Base-by-base conservation (phyloP, 2,113 vertebrate genomes). In the Struthio camelus region DNA sequence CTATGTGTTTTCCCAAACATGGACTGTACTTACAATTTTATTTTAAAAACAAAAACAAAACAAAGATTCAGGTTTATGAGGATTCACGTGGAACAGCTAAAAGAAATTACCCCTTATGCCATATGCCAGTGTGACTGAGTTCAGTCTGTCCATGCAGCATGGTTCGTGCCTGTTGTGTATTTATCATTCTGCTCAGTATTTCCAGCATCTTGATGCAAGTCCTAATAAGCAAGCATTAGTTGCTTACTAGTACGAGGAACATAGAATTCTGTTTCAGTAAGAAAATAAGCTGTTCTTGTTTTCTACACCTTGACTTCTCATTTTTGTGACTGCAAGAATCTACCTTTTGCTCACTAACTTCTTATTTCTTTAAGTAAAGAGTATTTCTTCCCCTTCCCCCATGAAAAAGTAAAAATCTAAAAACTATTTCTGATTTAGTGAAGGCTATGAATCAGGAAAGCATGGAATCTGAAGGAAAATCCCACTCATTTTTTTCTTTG, bases 101-200 rank as follows among this genome's bases (percentile, higher is more conserved):
- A 84, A 92, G 36, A 94, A 76, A 82, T 86, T 48, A 30, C 44
- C 89, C 38, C 34, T 85, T 38, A 48, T 64, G 76, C 48, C n/a
- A 15, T 70, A 2, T 85, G 72, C 78, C 54, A 36, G 0, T 72
- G 65, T 75, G 76, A 70, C 83, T 90, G 80, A 84, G 42, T 54
- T 82, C 48, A 67, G 24, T 92, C 81, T 94, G 73, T 78, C 48
- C 16, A 10, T 86, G 62, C 80, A 85, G 48, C 25, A 28, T 44
- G 9, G 72, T 90, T 48, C 20, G 28, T 64, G 80, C 59, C 72
- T 96, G 70, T 80, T 72, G 44, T 58, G 25, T 81, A 69, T 91
- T 96, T 96, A 11, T 67, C 65, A 81, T 70, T 86, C 40, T 87
- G 22, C 77, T 96, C n/a, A 22, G 71, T 70, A 51, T 75, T 85